Base-by-base conservation (phyloP, 2,888 invertebrate species). In the Acutogordius australiensis region DNA sequence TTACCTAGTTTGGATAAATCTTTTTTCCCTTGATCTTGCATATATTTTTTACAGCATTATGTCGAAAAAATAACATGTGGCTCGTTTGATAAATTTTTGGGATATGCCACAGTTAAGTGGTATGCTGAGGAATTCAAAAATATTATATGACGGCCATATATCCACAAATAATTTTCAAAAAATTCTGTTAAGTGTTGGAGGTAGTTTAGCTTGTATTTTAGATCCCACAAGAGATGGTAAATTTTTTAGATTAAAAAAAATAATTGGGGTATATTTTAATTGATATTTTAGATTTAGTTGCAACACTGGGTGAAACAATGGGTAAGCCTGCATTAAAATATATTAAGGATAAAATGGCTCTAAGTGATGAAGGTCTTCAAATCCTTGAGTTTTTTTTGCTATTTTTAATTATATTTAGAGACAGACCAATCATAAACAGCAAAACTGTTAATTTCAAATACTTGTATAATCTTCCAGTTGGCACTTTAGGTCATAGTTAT, bases 221-320 rank as follows among this genome's bases (percentile, higher is more conserved):
- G 78, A 88, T 73, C 94, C 94, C 2, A 74, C 75, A 61, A 75
- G 80, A 65, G 76, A 75, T 67, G 77, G 76, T 76, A 65, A 64
- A 64, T 59, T 2, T 57, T 21, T 26, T 26, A 51, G 23, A 30
- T 45, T n/a, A n/a, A n/a, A n/a, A n/a, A n/a, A n/a, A n/a, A n/a
- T n/a, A n/a, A n/a, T 13, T 37, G 18, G 37, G 37, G 8, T 37
- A 13, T 37, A 37, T 13, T 37, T 37, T 37, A 13, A 37, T 13
- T 37, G 8, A 37, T 37, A n/a, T 65, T 64, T n/a, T 65, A 76
- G 90, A 94, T 69, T 86, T 88, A 84, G 84, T 94, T 65, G 87
- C 90, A 27, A 83, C 85, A 64, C 76, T 90, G 65, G 88, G 87
- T 1, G 91, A 94, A 74, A 82, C 86, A 0, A 85, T 88, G 8